A percentile compares a stretch with the other conserved stretches of the same genome.
Conservation (phyloP, 2,113 vertebrate genomes). For the Hemibagrus wyckioides region DNA sequence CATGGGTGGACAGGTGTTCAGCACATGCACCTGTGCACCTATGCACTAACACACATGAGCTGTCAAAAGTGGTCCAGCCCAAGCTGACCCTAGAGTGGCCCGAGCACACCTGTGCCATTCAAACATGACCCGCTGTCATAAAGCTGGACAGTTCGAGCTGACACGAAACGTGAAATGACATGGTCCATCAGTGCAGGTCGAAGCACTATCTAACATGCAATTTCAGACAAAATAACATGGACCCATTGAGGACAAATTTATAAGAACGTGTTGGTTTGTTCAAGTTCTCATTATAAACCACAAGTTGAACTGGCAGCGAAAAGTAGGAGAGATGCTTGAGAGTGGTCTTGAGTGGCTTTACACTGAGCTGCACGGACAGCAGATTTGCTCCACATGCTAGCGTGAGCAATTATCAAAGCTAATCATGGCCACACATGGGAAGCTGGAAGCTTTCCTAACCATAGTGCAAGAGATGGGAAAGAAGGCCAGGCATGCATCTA, state of each 20-base stretch:
- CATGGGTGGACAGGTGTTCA: conserved; percentile 48
- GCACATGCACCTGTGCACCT: conserved; percentile 55
- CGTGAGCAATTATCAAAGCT: conserved; percentile 73
- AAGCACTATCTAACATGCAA: neutral
- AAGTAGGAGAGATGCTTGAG: conserved; percentile 46
- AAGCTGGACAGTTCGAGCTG: conserved; percentile 19
- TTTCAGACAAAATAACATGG: neutral
- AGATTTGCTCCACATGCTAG: conserved; percentile 72
- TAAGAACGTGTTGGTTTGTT: neutral
- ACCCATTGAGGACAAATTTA: neutral
- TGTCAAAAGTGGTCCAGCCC: conserved; percentile 42
- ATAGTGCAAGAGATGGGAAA: neutral
- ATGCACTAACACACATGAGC: conserved; percentile 36
- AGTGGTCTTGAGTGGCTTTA: conserved; percentile 61
- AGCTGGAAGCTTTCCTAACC: conserved; percentile 57
- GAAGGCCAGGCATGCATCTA: conserved; percentile 23
- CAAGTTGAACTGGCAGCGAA: conserved; percentile 43
- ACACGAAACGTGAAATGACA: conserved; percentile 28
- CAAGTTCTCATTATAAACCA: neutral
- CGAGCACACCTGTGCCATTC: conserved; percentile 49
- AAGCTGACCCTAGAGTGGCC: conserved; percentile 33
- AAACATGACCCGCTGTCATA: conserved; percentile 36
- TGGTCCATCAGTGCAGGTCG: neutral
- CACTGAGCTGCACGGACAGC: conserved; percentile 60
- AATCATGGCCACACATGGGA: conserved; percentile 66